Evolutionary conservation across 2,797 vertebrate species (phyloP).

Genomic region (Sylvilagus floridanus): DNA sequence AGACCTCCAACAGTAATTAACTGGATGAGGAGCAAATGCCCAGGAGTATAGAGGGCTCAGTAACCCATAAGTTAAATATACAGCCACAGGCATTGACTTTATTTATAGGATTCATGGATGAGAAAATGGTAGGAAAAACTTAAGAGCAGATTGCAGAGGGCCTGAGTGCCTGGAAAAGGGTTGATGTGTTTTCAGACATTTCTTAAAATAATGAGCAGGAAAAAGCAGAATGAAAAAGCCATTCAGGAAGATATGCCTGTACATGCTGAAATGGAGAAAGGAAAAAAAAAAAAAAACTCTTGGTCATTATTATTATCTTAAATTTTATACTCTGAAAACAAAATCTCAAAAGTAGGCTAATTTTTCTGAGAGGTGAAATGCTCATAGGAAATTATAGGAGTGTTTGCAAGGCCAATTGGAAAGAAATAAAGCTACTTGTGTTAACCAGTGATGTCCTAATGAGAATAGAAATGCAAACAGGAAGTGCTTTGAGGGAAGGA

Average conservation of each 20-base stretch:
- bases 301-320: neutral
- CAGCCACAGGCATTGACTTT: neutral
- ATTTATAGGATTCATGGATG: neutral
- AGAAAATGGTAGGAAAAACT: neutral
- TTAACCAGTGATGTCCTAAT: slow-evolving; percentile 15
- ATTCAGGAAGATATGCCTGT: neutral
- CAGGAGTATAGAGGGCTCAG: neutral
- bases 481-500: neutral
- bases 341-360: neutral
- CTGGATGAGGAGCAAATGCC: neutral
- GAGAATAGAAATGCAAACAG: neutral
- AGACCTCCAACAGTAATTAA: neutral
- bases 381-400: neutral
- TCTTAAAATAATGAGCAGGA: neutral
- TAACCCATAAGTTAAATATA: neutral
- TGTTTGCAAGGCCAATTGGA: neutral
- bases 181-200: neutral
- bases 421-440: slow-evolving; percentile 4
- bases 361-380: slow-evolving; percentile 32
- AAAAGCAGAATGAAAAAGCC: neutral
- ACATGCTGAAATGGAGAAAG: neutral
- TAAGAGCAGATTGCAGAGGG: neutral
- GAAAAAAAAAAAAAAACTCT: neutral
- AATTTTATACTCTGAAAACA: neutral
- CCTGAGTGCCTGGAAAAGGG: neutral